Percentiles rank a stretch among this genome's conserved stretches.
These are phyloP conservation scores for Tuta absoluta DNA, from an alignment of 2,888 invertebrate genomes.

Conservation along the genomic window DNA sequence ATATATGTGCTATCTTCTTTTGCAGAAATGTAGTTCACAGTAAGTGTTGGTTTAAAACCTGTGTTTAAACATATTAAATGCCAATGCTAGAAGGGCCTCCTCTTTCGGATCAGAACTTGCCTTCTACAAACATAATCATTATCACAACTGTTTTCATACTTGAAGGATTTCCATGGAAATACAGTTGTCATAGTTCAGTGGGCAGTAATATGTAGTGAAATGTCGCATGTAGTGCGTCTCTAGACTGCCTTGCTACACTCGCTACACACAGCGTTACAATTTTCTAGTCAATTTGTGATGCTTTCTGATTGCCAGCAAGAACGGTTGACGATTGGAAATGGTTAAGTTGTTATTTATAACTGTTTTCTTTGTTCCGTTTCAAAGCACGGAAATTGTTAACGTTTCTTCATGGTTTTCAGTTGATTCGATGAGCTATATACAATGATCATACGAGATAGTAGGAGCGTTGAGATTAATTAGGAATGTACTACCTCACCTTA, in stretches of 20 bases:
- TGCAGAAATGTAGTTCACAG: neutral
- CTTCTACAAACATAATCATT: slow-evolving; percentile 12
- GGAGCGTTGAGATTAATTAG: neutral
- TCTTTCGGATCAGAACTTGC: neutral
- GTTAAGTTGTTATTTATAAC: slow-evolving; percentile 29
- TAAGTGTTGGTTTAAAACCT: neutral
- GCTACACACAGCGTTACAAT: slow-evolving; percentile 50
- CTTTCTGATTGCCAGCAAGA: slow-evolving; percentile 50
- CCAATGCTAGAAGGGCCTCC: neutral
- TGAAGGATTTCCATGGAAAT: neutral
- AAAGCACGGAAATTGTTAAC: slow-evolving; percentile 19
- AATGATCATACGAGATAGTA: slow-evolving; percentile 5
- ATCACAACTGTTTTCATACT: slow-evolving; percentile 22
- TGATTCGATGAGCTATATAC: slow-evolving; percentile 11
- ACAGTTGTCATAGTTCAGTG: slow-evolving; percentile 40
- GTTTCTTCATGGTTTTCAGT: slow-evolving; percentile 15
- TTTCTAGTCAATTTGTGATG: slow-evolving; percentile 73
- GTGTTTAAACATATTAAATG: neutral
- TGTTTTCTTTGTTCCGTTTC: slow-evolving; percentile 26
- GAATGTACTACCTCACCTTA: neutral
- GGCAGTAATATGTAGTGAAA: slow-evolving; percentile 48
- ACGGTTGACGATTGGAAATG: slow-evolving; percentile 39
- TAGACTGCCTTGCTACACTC: slow-evolving; percentile 30
- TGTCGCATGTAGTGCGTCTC: slow-evolving; percentile 34
- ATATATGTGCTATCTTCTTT: neutral